Conservation (phyloP, 2,888 invertebrate species). For the Heteromyza rotundicornis region DNA sequence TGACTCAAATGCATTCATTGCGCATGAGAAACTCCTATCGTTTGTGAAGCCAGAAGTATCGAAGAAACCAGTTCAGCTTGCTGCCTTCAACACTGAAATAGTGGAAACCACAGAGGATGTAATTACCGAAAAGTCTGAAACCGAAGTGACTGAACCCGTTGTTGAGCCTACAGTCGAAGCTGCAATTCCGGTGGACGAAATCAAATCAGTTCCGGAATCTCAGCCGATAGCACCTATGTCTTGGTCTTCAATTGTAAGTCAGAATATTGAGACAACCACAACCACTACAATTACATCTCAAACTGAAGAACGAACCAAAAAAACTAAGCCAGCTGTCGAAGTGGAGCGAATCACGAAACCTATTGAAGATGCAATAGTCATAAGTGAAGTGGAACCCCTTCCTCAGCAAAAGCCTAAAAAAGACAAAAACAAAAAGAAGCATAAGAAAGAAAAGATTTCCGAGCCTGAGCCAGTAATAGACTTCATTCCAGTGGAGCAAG, state of each 20-base stretch:
- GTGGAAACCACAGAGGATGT: background rate
- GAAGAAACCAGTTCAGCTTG: background rate
- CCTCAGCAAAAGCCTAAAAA: background rate
- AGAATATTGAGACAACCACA: slow-evolving; percentile 10
- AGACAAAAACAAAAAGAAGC: background rate
- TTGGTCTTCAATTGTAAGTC: slow-evolving; percentile 38
- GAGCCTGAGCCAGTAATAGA: background rate
- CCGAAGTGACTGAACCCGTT: slow-evolving; percentile 34
- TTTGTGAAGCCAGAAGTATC: too few relatives aligned
- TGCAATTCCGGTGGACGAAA: background rate
- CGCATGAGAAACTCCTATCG: too few relatives aligned
- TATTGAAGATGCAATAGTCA: background rate
- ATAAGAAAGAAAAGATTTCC: too few relatives aligned
- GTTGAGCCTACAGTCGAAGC: slow-evolving; percentile 33
- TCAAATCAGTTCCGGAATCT: background rate
- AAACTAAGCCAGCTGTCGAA: background rate
- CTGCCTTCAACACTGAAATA: background rate
- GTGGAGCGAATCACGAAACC: background rate
- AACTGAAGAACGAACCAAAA: too few relatives aligned
- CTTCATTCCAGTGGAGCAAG: background rate
- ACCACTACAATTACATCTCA: background rate
- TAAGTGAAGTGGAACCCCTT: background rate
- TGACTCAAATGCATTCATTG: too few relatives aligned
- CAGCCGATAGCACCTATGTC: slow-evolving; percentile 21
- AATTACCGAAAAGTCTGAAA: background rate